Percentiles rank a stretch among this genome's conserved stretches.
Evolutionary conservation across 1,140 invertebrate genomes (phyloP).

Genomic region (Pseudomyrmex gracilis): DNA sequence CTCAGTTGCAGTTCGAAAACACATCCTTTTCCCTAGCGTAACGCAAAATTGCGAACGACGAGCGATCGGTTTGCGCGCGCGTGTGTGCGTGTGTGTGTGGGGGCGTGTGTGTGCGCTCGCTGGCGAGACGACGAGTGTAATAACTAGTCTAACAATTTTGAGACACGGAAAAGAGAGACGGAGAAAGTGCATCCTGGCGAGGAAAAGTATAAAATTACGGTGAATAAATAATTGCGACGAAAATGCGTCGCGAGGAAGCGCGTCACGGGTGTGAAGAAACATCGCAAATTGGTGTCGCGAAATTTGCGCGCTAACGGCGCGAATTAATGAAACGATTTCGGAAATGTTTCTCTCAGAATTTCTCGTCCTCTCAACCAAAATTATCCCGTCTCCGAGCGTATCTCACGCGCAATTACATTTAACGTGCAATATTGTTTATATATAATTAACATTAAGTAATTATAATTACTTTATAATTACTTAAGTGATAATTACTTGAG

Average conservation of each 20-base stretch:
- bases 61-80: not conserved
- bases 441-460: too few species aligned
- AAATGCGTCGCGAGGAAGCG: not conserved
- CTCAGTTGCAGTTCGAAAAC: constrained; percentile 21
- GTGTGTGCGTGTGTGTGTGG: too few species aligned
- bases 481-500: too few species aligned
- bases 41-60: not conserved
- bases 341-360: too few species aligned
- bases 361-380: too few species aligned
- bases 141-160: constrained; percentile 56
- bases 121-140: constrained; percentile 38
- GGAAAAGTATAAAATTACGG: constrained; percentile 50
- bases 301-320: not conserved
- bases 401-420: too few species aligned
- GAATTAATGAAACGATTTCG: not conserved
- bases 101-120: not conserved
- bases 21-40: constrained; percentile 7
- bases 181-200: constrained; percentile 62
- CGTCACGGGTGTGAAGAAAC: not conserved
- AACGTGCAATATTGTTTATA: too few species aligned
- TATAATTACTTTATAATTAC: too few species aligned
- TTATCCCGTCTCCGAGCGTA: too few species aligned
- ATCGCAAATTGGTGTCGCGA: not conserved
- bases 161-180: constrained; percentile 37
- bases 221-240: constrained; percentile 52